Percentiles rank a stretch among this genome's conserved stretches.
These are phyloP conservation scores for Sinella curviseta DNA, from an alignment of 1,140 invertebrate genomes.

Conservation along the genomic window DNA sequence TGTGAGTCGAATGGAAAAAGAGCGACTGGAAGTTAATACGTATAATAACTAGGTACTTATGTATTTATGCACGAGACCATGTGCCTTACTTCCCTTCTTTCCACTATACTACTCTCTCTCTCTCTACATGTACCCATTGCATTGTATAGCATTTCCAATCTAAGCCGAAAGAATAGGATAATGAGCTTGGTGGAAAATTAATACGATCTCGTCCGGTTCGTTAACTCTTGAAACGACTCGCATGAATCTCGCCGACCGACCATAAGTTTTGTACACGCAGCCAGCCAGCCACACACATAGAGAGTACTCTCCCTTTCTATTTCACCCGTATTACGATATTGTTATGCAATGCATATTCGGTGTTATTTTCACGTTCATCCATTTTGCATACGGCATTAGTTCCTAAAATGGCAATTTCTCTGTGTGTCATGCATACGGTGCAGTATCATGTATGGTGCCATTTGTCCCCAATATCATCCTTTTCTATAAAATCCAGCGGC, in stretches of 20 bases:
- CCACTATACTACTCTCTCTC: background rate
- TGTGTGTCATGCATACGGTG: no score
- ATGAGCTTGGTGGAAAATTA: conserved; percentile 19
- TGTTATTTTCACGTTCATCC: background rate
- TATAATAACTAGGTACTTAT: background rate
- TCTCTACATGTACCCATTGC: background rate
- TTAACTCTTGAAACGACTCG: conserved; percentile 12
- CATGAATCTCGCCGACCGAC: conserved; percentile 2
- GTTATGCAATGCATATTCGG: no score
- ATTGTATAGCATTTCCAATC: background rate
- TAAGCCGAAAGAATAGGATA: conserved; percentile 3
- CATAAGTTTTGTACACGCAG: background rate
- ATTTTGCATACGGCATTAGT: background rate
- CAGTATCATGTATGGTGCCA: background rate
- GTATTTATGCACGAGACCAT: background rate
- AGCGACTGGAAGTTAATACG: background rate
- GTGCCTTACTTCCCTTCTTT: background rate
- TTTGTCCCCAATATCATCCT: conserved; percentile 8
- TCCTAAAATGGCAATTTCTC: no score
- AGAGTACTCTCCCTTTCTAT: no score
- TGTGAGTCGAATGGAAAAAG: background rate
- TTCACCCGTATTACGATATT: no score
- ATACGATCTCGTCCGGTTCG: conserved; percentile 23
- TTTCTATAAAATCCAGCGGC: no score
- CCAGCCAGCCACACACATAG: background rate